phyloP scores from a whole-genome alignment of 64 coral and sea anemone genomes.

The Pachyseris speciosa region DNA sequence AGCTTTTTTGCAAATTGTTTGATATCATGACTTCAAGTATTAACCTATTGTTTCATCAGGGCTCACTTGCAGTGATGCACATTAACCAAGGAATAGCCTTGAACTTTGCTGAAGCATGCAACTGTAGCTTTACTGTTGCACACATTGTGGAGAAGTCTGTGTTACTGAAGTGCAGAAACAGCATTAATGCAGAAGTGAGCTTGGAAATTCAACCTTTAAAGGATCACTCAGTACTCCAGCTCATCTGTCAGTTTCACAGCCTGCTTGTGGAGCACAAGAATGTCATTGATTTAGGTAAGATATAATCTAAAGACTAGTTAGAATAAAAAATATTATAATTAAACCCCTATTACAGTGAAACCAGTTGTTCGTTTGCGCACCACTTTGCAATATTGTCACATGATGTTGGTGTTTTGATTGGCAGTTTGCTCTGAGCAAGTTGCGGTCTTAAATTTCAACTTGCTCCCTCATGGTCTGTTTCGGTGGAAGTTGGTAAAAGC shows the following conservation, averaged over 20 bases:
- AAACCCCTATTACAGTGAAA: no score
- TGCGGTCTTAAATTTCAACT: no score
- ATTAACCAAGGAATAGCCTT: not conserved
- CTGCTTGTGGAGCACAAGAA: conserved; percentile 68
- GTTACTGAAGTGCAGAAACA: conserved; percentile 74
- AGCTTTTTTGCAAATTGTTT: no score
- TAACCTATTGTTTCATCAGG: not conserved
- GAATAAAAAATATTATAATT: not conserved
- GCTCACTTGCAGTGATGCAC: not conserved
- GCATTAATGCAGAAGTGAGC: conserved; percentile 77
- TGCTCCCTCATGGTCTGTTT: no score
- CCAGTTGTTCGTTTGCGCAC: no score
- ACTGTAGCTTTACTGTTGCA: conserved; percentile 49
- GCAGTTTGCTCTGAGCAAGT: no score
- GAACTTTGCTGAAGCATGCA: conserved; percentile 63
- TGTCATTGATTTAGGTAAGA: conserved; percentile 87
- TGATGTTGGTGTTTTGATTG: no score
- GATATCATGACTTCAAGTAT: no score
- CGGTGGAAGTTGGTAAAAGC: no score
- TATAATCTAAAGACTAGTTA: not conserved
- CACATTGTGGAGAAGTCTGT: conserved; percentile 53
- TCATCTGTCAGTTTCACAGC: conserved; percentile 75
- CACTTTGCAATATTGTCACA: no score
- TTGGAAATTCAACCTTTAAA: conserved; percentile 64
- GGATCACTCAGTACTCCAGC: conserved; percentile 33